Evolutionary conservation across 2,888 invertebrate species (phyloP).

Genomic region (Notodromas monacha): DNA sequence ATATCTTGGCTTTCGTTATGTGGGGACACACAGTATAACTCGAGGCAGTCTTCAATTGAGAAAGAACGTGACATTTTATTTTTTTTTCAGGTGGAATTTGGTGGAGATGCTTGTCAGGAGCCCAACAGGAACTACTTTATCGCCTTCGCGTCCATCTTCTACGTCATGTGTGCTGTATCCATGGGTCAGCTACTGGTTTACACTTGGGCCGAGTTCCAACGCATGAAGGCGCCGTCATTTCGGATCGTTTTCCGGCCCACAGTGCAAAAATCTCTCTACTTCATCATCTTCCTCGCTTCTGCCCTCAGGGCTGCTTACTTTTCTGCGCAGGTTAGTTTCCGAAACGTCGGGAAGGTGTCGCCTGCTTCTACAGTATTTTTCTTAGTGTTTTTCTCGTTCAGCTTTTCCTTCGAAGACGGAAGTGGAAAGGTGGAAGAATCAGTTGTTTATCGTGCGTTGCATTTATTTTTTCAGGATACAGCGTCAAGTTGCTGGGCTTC

Average conservation of each 20-base stretch:
- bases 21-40: too few relatives aligned
- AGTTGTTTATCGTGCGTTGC: too few relatives aligned
- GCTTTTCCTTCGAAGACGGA: conserved; percentile 2
- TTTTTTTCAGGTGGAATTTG: conserved; percentile 25
- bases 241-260: conserved; percentile 50
- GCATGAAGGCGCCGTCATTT: conserved; percentile 47
- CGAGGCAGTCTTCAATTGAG: too few relatives aligned
- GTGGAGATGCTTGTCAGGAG: conserved; percentile 46
- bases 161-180: conserved; percentile 47
- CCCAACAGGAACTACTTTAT: conserved; percentile 45
- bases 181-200: conserved; percentile 52
- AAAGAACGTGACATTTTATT: too few relatives aligned
- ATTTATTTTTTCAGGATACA: too few relatives aligned
- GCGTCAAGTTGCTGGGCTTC: conserved; percentile 66
- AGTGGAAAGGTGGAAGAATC: too few relatives aligned
- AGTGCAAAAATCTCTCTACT: conserved; percentile 57
- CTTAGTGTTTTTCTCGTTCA: neutral
- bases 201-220: conserved; percentile 40
- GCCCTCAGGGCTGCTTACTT: conserved; percentile 58
- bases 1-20: too few relatives aligned
- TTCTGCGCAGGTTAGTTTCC: conserved; percentile 42
- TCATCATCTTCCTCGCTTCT: conserved; percentile 53
- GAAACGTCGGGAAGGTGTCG: neutral
- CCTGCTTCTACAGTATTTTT: neutral
- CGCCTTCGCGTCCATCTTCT: conserved; percentile 30